Conservation (phyloP, 2,888 invertebrate species). For the Galerucella pusilla region DNA sequence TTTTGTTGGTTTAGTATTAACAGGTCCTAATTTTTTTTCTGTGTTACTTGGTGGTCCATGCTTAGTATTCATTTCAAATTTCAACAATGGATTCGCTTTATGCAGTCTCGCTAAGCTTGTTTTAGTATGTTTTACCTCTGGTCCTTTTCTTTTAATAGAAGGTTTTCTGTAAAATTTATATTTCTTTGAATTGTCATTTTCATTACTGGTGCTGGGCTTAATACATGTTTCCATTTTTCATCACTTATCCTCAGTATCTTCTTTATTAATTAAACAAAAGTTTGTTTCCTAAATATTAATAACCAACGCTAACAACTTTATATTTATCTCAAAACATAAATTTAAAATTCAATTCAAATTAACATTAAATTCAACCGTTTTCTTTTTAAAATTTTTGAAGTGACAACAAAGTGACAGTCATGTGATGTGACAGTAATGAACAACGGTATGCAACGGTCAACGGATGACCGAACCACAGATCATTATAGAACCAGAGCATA, state of each 20-base stretch:
- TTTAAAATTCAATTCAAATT: neutral
- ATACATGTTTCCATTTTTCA: conserved; percentile 24
- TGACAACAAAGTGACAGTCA: neutral
- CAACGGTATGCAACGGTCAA: too few relatives aligned
- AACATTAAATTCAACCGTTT: conserved; percentile 1
- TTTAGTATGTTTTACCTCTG: conserved; percentile 55
- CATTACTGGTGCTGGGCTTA: neutral
- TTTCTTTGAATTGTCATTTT: conserved; percentile 37
- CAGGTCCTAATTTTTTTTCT: neutral
- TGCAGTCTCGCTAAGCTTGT: conserved; percentile 55
- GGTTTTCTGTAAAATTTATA: conserved; percentile 45
- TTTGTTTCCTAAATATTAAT: neutral
- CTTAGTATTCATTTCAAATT: conserved; percentile 44
- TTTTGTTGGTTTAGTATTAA: conserved; percentile 10
- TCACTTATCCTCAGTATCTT: neutral
- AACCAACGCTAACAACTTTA: neutral
- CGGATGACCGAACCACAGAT: too few relatives aligned
- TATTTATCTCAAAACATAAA: neutral
- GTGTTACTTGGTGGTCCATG: conserved; percentile 21
- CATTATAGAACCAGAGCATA: neutral
- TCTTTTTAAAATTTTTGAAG: neutral
- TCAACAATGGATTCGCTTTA: conserved; percentile 53
- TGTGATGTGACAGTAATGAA: too few relatives aligned
- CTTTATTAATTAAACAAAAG: neutral
- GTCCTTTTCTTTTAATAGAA: conserved; percentile 47